Evolutionary conservation across 2,113 vertebrate genomes (phyloP).

Genomic region (Oplegnathus fasciatus): DNA sequence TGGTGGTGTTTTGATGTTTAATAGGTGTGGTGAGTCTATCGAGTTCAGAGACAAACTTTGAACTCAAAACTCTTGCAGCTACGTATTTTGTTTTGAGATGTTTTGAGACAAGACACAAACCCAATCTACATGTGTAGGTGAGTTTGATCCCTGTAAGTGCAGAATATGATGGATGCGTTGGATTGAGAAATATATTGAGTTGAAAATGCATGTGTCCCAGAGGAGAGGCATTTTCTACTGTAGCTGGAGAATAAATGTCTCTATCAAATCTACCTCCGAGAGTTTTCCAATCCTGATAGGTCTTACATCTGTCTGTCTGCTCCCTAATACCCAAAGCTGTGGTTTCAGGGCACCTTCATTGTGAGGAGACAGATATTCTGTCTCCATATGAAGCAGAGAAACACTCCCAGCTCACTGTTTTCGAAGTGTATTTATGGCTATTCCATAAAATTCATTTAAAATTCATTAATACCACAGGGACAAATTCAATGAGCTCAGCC

Average conservation of each 20-base stretch:
- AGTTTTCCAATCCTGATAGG: slow-evolving; percentile 58
- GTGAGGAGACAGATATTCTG: slow-evolving; percentile 27
- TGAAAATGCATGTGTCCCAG: slow-evolving; percentile 52
- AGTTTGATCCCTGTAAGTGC: slow-evolving; percentile 53
- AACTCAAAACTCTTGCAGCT: slow-evolving; percentile 17
- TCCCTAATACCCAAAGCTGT: slow-evolving; percentile 23
- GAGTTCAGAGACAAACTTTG: slow-evolving; percentile 26
- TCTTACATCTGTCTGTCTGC: slow-evolving; percentile 58
- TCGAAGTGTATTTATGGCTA: slow-evolving; percentile 70
- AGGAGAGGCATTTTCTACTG: slow-evolving; percentile 49
- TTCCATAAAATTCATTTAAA: slow-evolving; percentile 78
- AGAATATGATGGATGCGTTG: slow-evolving; percentile 62
- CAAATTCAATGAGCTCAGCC: slow-evolving; percentile 75
- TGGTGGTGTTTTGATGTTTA: slow-evolving; percentile 54
- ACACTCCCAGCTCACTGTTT: slow-evolving; percentile 38
- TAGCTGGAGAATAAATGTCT: slow-evolving; percentile 68
- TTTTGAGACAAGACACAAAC: neutral
- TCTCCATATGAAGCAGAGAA: slow-evolving; percentile 30
- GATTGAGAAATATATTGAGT: slow-evolving; percentile 62
- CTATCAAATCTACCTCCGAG: slow-evolving; percentile 59
- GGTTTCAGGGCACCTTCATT: slow-evolving; percentile 43
- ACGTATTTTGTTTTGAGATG: slow-evolving; percentile 34
- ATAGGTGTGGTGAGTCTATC: slow-evolving; percentile 12
- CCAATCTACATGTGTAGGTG: slow-evolving; percentile 52
- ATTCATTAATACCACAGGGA: slow-evolving; percentile 80